Base-by-base conservation (phyloP, 1,140 invertebrate genomes). In the Ostrea edulis region DNA sequence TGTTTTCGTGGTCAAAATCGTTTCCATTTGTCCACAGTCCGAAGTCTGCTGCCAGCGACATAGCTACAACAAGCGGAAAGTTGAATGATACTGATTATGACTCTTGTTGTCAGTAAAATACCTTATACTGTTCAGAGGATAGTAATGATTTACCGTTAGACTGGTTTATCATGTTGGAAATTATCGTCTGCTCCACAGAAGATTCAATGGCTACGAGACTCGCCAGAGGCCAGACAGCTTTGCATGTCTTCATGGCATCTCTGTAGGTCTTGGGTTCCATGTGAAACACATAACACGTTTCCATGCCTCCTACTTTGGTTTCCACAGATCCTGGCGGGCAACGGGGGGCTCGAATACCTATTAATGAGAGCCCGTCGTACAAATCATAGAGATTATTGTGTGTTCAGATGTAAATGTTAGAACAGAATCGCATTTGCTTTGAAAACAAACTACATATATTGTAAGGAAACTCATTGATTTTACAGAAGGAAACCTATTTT, bases 1-100 rank as follows among this genome's bases (percentile, higher is more conserved):
- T 52, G 1, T 86, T 85, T 77, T 92, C 92, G 0, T 8, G 25
- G 22, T 87, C 55, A 25, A 90, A 81, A 85, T 92, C 92, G 20
- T 89, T 89, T n/a, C 91, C 92, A 55, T 87, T 86, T 0, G 90
- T 91, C 71, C 90, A 92, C 71, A 88, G 90, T 2, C 92, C 92
- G 12, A 81, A 53, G 14, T 84, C 81, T 0, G 89, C 90, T 7
- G 90, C 90, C 3, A 86, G 52, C 22, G 88, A 88, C 65, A 90
- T 87, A 14, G 85, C 92, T 92, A 65, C 58, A 77, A 14, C 84
- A 54, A 44, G 5, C 58, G 4, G 44, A 29, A 81, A 81, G 22
- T 22, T 44, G 5, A 44, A 44, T 44, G 2, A 44, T 5, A 44
- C 35, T 44, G 35, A 44, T 44, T 44, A 44, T 44, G 35, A 44